phyloP scores from a whole-genome alignment of 2,888 invertebrate species.

The Tachina lurida region DNA sequence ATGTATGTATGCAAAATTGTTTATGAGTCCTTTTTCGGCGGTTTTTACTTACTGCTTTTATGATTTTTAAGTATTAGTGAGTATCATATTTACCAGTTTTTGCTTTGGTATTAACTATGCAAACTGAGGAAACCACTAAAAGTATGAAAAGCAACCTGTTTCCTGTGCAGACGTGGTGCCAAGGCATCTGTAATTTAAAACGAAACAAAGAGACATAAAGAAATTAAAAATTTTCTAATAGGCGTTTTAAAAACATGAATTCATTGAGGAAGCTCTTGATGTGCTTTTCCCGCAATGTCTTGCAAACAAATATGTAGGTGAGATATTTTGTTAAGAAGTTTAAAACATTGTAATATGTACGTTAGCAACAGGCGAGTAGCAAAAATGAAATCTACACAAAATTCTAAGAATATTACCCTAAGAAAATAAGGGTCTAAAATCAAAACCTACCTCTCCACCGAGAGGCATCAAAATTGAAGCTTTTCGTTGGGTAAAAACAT shows the following conservation, averaged over 20 bases:
- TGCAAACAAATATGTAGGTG: no score
- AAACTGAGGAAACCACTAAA: conserved; percentile 70
- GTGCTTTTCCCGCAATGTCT: background rate
- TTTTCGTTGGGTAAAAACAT: no score
- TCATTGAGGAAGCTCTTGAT: background rate
- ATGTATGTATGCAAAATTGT: background rate
- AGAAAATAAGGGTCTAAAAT: no score
- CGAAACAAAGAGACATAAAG: conserved; percentile 26
- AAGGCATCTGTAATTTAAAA: conserved; percentile 71
- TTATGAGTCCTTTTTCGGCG: conserved; percentile 6
- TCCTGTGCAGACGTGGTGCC: conserved; percentile 65
- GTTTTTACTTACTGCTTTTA: conserved; percentile 15
- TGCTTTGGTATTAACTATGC: conserved; percentile 77
- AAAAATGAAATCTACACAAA: no score
- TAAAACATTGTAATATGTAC: no score
- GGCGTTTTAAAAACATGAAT: background rate
- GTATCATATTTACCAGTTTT: conserved; percentile 77
- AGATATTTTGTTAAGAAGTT: no score
- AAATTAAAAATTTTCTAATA: conserved; percentile 19
- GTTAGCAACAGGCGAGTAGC: no score
- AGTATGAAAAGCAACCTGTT: conserved; percentile 68
- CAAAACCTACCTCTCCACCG: no score
- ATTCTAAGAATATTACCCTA: no score
- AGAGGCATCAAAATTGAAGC: no score
- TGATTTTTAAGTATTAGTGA: conserved; percentile 14